A percentile compares a stretch with the other conserved stretches of the same genome.
phyloP scores from a whole-genome alignment of 2,113 vertebrate genomes.

The Globicephala melas region DNA sequence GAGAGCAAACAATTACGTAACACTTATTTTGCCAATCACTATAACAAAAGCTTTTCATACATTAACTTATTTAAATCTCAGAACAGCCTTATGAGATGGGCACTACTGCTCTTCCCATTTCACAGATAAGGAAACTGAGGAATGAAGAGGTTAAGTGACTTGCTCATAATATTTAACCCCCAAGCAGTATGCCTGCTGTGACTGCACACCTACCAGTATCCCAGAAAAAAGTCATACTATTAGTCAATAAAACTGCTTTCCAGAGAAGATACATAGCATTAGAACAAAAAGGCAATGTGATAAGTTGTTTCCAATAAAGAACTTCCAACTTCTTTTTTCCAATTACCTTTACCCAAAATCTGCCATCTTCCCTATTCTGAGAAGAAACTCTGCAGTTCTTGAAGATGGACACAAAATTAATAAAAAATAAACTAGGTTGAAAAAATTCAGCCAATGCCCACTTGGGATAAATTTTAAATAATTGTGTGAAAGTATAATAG shows the following conservation, averaged over 20 bases:
- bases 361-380: background rate
- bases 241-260: background rate
- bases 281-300: background rate
- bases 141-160: background rate
- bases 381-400: background rate
- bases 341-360: background rate
- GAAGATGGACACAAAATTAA: background rate
- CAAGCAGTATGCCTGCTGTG: background rate
- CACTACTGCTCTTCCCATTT: background rate
- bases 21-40: background rate
- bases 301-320: background rate
- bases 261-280: background rate
- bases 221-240: background rate
- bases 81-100: background rate
- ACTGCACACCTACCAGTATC: background rate
- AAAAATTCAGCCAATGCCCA: background rate
- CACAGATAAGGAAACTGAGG: background rate
- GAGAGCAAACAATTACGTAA: background rate
- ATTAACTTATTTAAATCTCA: background rate
- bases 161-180: background rate
- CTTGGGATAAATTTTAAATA: background rate
- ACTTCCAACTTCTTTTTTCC: background rate
- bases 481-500: background rate
- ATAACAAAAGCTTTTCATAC: background rate
- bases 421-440: background rate